Percentiles rank a stretch among this genome's conserved stretches.
Evolutionary conservation across 2,888 invertebrate species (phyloP).

Genomic region (Drosophila merina): DNA sequence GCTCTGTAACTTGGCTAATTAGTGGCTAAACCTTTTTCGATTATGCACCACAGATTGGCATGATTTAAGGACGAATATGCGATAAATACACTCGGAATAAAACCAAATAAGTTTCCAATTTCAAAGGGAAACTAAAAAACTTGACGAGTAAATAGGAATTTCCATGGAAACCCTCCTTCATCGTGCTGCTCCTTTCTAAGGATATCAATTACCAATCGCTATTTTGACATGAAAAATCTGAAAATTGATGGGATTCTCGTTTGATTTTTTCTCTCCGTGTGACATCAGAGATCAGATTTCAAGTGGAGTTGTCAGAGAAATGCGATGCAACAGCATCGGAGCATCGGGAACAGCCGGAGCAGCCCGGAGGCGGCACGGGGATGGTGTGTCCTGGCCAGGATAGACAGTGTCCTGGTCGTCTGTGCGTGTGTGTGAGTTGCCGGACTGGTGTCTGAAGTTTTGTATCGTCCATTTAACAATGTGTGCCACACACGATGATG

Average conservation of each 20-base stretch:
- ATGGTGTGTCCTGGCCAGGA: conserved; percentile 36
- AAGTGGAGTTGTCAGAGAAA: conserved; percentile 33
- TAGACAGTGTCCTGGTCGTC: conserved; percentile 39
- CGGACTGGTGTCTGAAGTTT: conserved; percentile 62
- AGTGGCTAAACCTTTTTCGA: conserved; percentile 51
- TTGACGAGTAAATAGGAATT: too few species aligned
- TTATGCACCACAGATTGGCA: conserved; percentile 37
- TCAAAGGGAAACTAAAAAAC: too few species aligned
- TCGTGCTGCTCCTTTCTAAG: not conserved
- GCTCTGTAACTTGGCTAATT: conserved; percentile 39
- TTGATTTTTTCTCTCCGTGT: conserved; percentile 6
- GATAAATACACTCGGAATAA: not conserved
- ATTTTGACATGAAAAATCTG: not conserved
- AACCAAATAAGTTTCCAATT: too few species aligned
- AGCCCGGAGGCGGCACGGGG: not conserved
- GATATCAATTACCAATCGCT: not conserved
- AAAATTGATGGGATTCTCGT: not conserved
- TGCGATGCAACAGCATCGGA: conserved; percentile 42
- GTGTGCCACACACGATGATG: conserved; percentile 71
- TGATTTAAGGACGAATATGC: conserved; percentile 13
- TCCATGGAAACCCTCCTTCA: too few species aligned
- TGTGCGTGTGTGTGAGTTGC: conserved; percentile 20
- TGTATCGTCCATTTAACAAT: conserved; percentile 79
- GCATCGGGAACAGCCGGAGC: conserved; percentile 9
- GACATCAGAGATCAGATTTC: conserved; percentile 38